phyloP scores from a whole-genome alignment of 2,888 invertebrate species.

The Silvanus unidentatus region DNA sequence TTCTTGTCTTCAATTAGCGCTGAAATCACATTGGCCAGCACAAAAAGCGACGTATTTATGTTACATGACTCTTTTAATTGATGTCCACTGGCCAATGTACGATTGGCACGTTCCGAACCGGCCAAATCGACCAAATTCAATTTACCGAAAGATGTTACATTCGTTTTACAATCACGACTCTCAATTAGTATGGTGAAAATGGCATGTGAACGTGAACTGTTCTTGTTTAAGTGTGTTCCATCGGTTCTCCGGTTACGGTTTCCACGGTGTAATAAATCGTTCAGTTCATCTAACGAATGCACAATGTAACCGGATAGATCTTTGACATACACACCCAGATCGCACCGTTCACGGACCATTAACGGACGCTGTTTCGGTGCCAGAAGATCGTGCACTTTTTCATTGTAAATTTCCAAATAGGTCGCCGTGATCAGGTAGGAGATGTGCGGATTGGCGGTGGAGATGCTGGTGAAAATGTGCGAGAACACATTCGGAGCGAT shows the following conservation, averaged over 20 bases:
- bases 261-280: conserved; percentile 88
- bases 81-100: conserved; percentile 87
- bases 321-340: conserved; percentile 93
- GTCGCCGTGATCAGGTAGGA: conserved; percentile 92
- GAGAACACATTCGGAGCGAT: conserved; percentile 97
- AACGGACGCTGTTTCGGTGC: conserved; percentile 55
- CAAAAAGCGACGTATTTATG: conserved; percentile 92
- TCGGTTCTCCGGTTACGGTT: conserved; percentile 78
- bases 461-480: conserved; percentile 93
- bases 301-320: conserved; percentile 92
- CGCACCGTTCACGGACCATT: conserved; percentile 89
- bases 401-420: conserved; percentile 96
- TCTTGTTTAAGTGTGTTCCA: conserved; percentile 89
- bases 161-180: conserved; percentile 73
- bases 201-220: conserved; percentile 91
- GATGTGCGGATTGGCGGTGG: conserved; percentile 68
- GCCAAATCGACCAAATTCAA: conserved; percentile 94
- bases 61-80: conserved; percentile 91
- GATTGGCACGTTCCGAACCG: conserved; percentile 92
- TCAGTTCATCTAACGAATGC: conserved; percentile 91
- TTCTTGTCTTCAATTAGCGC: conserved; percentile 93
- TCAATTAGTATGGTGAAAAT: conserved; percentile 97
- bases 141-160: conserved; percentile 83
- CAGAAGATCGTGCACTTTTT: conserved; percentile 89
- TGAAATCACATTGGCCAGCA: conserved; percentile 93